phyloP scores from a whole-genome alignment of 2,113 vertebrate genomes.

The Caretta caretta region DNA sequence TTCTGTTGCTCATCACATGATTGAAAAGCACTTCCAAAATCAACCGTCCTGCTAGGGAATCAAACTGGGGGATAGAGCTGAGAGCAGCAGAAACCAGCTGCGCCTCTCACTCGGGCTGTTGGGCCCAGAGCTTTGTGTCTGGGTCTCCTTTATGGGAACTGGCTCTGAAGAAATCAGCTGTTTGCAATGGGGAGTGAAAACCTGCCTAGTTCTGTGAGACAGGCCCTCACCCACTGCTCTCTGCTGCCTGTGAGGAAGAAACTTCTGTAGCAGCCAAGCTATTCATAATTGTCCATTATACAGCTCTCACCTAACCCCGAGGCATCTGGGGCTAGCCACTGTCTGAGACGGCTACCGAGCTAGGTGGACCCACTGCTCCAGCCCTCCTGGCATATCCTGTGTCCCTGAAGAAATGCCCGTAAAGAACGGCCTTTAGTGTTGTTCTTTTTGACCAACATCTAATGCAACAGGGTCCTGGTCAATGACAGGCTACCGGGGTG shows the following conservation, averaged over 20 bases:
- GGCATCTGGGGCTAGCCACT: not conserved
- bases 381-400: slow-evolving; percentile 6
- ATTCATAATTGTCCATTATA: not conserved
- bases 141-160: rapidly evolving
- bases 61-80: not conserved
- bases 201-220: not conserved
- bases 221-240: not conserved
- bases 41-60: not conserved
- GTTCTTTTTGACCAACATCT: too few relatives aligned
- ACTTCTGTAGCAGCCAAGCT: not conserved
- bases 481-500: too few relatives aligned
- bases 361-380: not conserved
- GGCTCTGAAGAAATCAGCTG: rapidly evolving
- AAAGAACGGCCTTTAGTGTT: not conserved
- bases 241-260: not conserved
- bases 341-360: not conserved
- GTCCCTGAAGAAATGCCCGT: slow-evolving; percentile 48
- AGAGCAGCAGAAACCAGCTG: not conserved
- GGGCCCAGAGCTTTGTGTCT: not conserved
- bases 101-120: not conserved
- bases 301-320: not conserved
- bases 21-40: not conserved
- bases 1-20: not conserved
- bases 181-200: rapidly evolving
- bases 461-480: too few relatives aligned